phyloP scores from a whole-genome alignment of 2,797 vertebrate genomes.

The Aulostomus chinensis region DNA sequence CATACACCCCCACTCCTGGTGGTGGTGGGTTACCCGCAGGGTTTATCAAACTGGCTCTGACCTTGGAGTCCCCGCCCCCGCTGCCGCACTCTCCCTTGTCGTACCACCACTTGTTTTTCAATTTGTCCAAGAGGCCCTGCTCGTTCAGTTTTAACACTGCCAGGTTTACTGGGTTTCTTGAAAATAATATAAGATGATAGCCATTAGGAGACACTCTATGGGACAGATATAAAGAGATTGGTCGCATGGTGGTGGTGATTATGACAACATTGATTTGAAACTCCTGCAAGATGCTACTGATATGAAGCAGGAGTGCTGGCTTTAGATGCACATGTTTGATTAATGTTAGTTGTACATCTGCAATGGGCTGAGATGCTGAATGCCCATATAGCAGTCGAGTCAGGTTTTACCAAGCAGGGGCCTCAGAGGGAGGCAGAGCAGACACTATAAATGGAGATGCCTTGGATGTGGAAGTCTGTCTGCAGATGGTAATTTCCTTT shows the following conservation, averaged over 20 bases:
- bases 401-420: constrained; percentile 78
- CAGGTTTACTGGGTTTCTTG: constrained; percentile 99
- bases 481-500: constrained; percentile 60
- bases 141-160: constrained; percentile 99
- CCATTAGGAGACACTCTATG: constrained; percentile 87
- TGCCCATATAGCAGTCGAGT: constrained; percentile 52
- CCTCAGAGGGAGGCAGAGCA: constrained; percentile 68
- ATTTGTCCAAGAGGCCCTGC: constrained; percentile 99
- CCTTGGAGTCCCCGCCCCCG: constrained; percentile 99
- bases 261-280: constrained; percentile 61
- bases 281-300: constrained; percentile 60
- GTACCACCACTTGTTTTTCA: constrained; percentile 99
- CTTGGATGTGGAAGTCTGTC: constrained; percentile 48
- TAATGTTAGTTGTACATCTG: constrained; percentile 52
- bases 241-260: constrained; percentile 68
- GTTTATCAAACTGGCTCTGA: constrained; percentile 98
- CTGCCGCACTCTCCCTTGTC: constrained; percentile 99
- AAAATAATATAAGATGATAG: constrained; percentile 93
- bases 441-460: constrained; percentile 49
- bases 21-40: constrained; percentile 86
- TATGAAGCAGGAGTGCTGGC: constrained; percentile 64
- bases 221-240: constrained; percentile 70
- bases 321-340: constrained; percentile 53
- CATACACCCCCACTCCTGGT: constrained; percentile 44
- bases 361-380: constrained; percentile 58